These are phyloP conservation scores for Chloroclysta siterata DNA, from an alignment of 2,888 invertebrate species.

Conservation along the genomic window DNA sequence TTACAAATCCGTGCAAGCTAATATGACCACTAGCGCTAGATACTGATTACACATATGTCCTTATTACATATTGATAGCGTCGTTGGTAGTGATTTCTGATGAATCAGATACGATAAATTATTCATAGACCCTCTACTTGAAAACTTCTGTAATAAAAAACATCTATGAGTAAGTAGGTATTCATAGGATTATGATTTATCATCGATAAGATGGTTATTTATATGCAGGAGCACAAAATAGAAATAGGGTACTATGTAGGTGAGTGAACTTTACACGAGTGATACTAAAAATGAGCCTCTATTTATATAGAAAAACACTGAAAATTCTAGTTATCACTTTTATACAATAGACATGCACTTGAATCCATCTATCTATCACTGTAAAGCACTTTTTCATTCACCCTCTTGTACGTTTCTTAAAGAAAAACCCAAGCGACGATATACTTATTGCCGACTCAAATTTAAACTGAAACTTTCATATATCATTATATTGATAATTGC, in stretches of 20 bases:
- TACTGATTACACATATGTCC: slow-evolving; percentile 24
- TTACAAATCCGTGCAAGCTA: slow-evolving; percentile 23
- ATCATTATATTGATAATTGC: slow-evolving; percentile 49
- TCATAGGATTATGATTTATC: no score
- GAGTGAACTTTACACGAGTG: background rate
- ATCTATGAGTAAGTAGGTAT: no score
- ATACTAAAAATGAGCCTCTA: background rate
- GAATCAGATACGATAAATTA: slow-evolving; percentile 22
- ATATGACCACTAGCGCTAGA: slow-evolving; percentile 22
- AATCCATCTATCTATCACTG: background rate
- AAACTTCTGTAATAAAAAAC: no score
- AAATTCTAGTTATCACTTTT: background rate
- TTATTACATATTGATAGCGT: slow-evolving; percentile 19
- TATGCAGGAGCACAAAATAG: no score
- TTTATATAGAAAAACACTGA: background rate
- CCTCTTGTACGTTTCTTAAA: background rate
- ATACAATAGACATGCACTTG: no score
- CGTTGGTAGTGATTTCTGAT: slow-evolving; percentile 23
- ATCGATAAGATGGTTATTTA: no score
- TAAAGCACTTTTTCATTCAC: slow-evolving; percentile 4
- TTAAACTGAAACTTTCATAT: slow-evolving; percentile 46
- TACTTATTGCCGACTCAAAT: slow-evolving; percentile 33
- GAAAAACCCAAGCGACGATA: slow-evolving; percentile 35
- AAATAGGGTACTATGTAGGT: no score
- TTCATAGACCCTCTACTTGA: background rate